Base-by-base conservation (phyloP, 2,888 invertebrate species). In the Limnephilus rhombicus region DNA sequence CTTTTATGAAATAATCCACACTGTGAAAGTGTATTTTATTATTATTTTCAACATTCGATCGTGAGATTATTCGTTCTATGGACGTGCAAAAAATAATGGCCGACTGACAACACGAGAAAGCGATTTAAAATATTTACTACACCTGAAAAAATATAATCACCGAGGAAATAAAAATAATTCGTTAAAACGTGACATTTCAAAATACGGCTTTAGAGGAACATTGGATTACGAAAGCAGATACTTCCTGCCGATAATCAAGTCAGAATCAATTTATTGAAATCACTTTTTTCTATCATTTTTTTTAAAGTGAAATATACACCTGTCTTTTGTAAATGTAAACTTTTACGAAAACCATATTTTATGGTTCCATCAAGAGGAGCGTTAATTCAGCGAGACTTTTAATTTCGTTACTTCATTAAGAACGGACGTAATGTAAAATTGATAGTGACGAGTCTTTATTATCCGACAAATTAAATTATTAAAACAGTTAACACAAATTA, bases 61-160 rank as follows among this genome's bases (percentile, higher is more conserved):
- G 89, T 89, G 89, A 89, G 81, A 89, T 89, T 89, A 89, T 41
- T 13, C 45, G 81, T n/a, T 81, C 81, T 29, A 41, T 41, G 29
- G 81, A 89, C 41, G 80, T 31, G 89, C 89, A 89, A 81, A 89
- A 89, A 80, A 89, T 81, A 89, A 89, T 89, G 89, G 89, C 89
- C 49, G 68, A 80, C 80, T 68, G 68, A 80, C 53, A 41, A 89
- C 89, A 89, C 89, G 89, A 89, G 89, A 89, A 81, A 89, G 89
- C 89, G 29, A 89, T 89, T 89, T 89, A 80, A 89, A 80, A 81
- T 89, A 89, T 89, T 89, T 81, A 89, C 41, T 80, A 37, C 29
- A 24, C 12, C 80, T 81, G 29, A 80, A 89, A 81, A 85, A 88
- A 88, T 41, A 18, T 53, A n/a, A 86, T 86, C 86, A 86, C 45